phyloP scores from a whole-genome alignment of 2,888 invertebrate genomes.

The Polyploca ridens region DNA sequence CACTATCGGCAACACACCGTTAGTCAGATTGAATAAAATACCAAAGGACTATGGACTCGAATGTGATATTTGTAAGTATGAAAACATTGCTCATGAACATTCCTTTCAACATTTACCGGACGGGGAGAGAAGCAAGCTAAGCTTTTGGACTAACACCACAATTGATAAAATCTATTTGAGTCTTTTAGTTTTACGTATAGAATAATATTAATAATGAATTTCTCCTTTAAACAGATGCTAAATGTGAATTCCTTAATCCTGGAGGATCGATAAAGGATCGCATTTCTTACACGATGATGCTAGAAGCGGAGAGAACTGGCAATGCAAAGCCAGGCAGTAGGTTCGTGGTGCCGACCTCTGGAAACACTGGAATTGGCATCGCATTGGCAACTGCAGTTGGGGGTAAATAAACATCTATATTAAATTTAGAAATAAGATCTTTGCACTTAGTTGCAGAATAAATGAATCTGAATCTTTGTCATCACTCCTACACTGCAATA shows the following conservation, averaged over 20 bases:
- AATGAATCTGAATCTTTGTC: too few relatives aligned
- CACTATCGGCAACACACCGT: constrained; percentile 92
- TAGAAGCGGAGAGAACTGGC: constrained; percentile 94
- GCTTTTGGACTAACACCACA: neutral
- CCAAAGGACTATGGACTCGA: constrained; percentile 89
- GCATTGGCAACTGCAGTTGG: constrained; percentile 94
- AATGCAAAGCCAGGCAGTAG: constrained; percentile 91
- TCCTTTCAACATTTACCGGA: too few relatives aligned
- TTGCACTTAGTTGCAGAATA: too few relatives aligned
- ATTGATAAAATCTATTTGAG: neutral
- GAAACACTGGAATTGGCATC: constrained; percentile 93
- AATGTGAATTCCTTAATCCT: constrained; percentile 98
- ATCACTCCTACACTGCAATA: neutral
- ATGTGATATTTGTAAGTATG: constrained; percentile 92
- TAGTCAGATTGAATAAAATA: constrained; percentile 90
- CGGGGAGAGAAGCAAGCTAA: neutral
- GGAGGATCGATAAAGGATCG: constrained; percentile 97
- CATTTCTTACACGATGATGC: constrained; percentile 95
- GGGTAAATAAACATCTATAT: constrained; percentile 36
- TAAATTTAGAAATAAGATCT: neutral
- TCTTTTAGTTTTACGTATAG: neutral
- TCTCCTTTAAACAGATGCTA: constrained; percentile 87
- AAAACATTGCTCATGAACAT: neutral
- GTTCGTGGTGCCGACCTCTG: constrained; percentile 97
- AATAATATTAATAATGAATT: neutral